Evolutionary conservation across 2,888 invertebrate genomes (phyloP), one percentile per base, ranked within the genome.

Genomic region (Drosophila infuscata): DNA sequence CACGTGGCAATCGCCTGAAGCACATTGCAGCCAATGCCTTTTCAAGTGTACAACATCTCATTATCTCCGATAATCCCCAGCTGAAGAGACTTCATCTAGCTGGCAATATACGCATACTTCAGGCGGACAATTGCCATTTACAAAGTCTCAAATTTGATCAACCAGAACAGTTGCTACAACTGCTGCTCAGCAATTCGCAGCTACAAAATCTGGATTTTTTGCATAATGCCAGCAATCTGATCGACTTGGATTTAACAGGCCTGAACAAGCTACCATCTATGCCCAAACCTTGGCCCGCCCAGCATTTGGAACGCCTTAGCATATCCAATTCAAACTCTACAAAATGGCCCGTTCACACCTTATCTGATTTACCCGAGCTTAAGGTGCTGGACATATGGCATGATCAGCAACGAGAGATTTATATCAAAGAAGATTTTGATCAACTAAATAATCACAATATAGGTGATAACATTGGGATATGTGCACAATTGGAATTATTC

Each of bases 181-280:
- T 83, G 12, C 49, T 70, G 30, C 36, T 83, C 1, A 60, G 74
- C 49, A 76, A 84, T 41, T 56, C 77, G 0, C 60, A 62, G 20
- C 53, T 85, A 9, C 32, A 63, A 20, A 74, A 52, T 9, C 63
- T 83, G 7, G 61, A 73, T n/a, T 83, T 83, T n/a, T 57, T 83
- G 4, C 68, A 57, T 3, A 73, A 74, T 33, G 77, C 83, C 32
- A 71, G 4, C 3, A 69, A 54, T 29, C 41, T 83, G 3, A 41
- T 81, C 5, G 83, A 84, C 11, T 29, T 83, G 61, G 85, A 83
- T 62, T 25, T 83, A 7, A 68, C 83, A 1, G 83, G 83, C 0
- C 68, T 84, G 15, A 58, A 73, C 7, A 41, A 64, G 15, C 54
- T 84, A n/a, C 70, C 63, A 7, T 54, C 32, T 0, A 48, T 83